Conservation (phyloP, 2,888 invertebrate genomes). For the Drosophila phalerata region DNA sequence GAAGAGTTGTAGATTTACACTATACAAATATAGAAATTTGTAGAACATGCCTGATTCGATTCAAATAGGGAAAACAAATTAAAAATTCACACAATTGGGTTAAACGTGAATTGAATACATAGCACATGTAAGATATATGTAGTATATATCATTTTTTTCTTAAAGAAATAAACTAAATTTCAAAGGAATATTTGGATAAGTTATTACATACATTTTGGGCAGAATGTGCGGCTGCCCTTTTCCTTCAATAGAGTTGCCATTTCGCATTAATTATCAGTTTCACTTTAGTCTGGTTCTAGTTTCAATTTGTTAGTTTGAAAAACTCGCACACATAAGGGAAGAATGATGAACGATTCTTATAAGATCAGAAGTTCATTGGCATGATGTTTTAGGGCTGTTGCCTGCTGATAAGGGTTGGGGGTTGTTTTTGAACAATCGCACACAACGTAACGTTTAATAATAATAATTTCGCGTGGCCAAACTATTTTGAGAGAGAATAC, state of each 20-base stretch:
- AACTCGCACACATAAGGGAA: slow-evolving; percentile 11
- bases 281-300: slow-evolving; percentile 21
- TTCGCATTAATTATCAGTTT: slow-evolving; percentile 1
- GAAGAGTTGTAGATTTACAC: too few species aligned
- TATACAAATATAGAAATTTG: too few species aligned
- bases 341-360: slow-evolving; percentile 43
- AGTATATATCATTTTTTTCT: neutral
- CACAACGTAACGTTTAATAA: slow-evolving; percentile 11
- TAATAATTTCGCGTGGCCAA: slow-evolving; percentile 56
- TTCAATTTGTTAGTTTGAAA: neutral
- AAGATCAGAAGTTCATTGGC: slow-evolving; percentile 63
- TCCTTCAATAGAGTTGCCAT: slow-evolving; percentile 36
- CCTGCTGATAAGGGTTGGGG: slow-evolving; percentile 64
- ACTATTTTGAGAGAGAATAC: slow-evolving; percentile 36
- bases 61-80: neutral
- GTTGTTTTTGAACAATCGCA: slow-evolving; percentile 46
- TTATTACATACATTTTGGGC: slow-evolving; percentile 62
- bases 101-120: neutral
- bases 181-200: neutral
- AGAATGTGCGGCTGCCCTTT: slow-evolving; percentile 50
- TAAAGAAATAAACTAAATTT: neutral
- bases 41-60: too few species aligned
- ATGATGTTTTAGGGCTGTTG: slow-evolving; percentile 14
- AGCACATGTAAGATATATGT: neutral
- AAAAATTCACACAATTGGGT: neutral